phyloP scores from a whole-genome alignment of 2,797 vertebrate genomes.

The Bryconaethiops microstoma region DNA sequence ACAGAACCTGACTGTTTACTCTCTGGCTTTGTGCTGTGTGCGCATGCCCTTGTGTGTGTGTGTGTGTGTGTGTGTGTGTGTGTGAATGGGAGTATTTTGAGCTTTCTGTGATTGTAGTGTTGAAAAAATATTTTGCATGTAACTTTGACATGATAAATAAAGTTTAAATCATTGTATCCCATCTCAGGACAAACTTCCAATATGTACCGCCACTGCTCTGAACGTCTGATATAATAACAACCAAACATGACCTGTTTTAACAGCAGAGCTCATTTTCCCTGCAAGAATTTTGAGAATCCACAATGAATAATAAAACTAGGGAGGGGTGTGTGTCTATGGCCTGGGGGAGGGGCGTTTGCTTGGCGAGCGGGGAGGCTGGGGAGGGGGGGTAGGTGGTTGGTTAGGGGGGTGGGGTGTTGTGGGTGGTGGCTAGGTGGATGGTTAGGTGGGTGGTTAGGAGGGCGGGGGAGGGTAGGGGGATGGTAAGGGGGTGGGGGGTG shows the following conservation, averaged over 20 bases:
- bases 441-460: too few species aligned
- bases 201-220: neutral
- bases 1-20: slow-evolving; percentile 42
- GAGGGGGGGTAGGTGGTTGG: too few species aligned
- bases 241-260: slow-evolving; percentile 22
- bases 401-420: too few species aligned
- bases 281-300: neutral
- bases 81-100: neutral
- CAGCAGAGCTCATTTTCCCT: slow-evolving; percentile 27
- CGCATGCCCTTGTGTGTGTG: slow-evolving; percentile 1
- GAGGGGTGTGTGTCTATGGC: neutral
- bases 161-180: neutral
- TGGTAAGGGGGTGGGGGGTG: too few species aligned
- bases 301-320: slow-evolving; percentile 28
- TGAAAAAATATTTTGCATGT: neutral
- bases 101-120: neutral
- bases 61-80: slow-evolving; percentile 16
- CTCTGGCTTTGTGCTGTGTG: slow-evolving; percentile 14
- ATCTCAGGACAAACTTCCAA: neutral
- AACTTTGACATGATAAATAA: slow-evolving; percentile 18
- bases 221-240: slow-evolving; percentile 23
- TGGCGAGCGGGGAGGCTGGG: too few species aligned
- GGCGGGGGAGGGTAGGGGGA: too few species aligned
- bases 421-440: too few species aligned
- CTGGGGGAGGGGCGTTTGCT: too few species aligned